These are phyloP conservation scores for Pelmatolapia mariae DNA, from an alignment of 2,113 vertebrate species.

Conservation along the genomic window DNA sequence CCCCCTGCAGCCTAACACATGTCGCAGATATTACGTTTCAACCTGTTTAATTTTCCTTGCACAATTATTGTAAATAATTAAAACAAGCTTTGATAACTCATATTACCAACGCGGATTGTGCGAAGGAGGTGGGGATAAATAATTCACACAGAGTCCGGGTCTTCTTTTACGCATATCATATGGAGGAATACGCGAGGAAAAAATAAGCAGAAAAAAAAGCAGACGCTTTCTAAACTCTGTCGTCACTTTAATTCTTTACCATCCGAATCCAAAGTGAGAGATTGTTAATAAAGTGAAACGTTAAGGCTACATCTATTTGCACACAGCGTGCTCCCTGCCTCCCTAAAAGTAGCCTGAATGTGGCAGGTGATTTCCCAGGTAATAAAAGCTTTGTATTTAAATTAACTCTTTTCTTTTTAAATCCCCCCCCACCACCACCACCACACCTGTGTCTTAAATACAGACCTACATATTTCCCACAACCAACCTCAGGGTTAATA, in stretches of 20 bases:
- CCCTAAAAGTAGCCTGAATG: not conserved
- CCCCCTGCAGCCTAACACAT: conserved; percentile 75
- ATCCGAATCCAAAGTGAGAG: not conserved
- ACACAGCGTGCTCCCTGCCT: conserved; percentile 28
- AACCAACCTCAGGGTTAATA: not conserved
- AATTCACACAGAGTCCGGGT: conserved; percentile 75
- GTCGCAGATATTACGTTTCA: conserved; percentile 85
- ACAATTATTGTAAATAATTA: conserved; percentile 94
- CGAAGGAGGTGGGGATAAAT: conserved; percentile 86
- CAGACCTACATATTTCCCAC: not conserved
- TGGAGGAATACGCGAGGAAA: conserved; percentile 8
- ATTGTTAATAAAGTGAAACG: not conserved
- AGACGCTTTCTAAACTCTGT: not conserved
- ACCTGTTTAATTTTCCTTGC: conserved; percentile 84
- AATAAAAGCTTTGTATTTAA: conserved; percentile 67
- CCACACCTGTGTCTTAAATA: not conserved
- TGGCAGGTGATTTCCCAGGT: conserved; percentile 12
- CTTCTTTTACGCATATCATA: conserved; percentile 58
- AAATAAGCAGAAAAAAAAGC: not conserved
- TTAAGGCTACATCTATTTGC: conserved; percentile 41
- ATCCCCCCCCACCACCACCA: not conserved
- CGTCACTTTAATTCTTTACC: not conserved
- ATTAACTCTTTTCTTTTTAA: not conserved
- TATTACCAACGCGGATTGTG: conserved; percentile 93
- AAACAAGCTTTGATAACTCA: conserved; percentile 94